Evolutionary conservation across 1,140 invertebrate genomes (phyloP), one percentile per base, ranked within the genome.

Genomic region (Heterodera carotae): DNA sequence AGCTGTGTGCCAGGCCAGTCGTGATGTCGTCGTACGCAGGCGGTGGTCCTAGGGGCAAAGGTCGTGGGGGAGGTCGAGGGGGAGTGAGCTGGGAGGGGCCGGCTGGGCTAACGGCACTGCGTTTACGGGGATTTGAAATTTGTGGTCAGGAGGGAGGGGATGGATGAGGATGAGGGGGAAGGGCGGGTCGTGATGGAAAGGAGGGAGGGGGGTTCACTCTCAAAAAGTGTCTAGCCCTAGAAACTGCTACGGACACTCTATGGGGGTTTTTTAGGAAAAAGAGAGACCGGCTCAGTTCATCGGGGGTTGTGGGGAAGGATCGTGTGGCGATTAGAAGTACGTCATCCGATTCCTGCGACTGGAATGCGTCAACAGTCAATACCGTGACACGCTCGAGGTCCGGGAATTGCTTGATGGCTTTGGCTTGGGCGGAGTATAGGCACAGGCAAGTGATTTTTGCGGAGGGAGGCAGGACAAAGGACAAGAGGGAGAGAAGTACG

Each of bases 361-460:
- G 67, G 12, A 69, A 69, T 3, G 67, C 22, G 12, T 69, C 67
- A 10, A 69, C 67, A 10, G 67, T 69, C 8, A 69, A 25, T 3
- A n/a, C 22, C 5, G 27, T 69, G 29, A 48, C 48, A 1, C 10
- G 31, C 22, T 22, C 18, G 4, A 53, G 18, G 48, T 10, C 0
- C 8, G 62, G 62, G 18, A 66, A 18, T 10, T 7, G 7, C 8
- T 43, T 43, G 67, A 43, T 34, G 10, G 8, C 27, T 25, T 43
- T 69, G 10, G n/a, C 67, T 33, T 69, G 36, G 4, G 48, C 67
- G 2, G 36, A 48, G 10, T 69, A 43, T 10, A 43, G n/a, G 27
- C 48, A 69, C 10, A 69, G 29, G 25, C 67, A 69, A 8, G 48
- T 69, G 2, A 69, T 69, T 4, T 4, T 12, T 15, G 48, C 48